These are phyloP conservation scores for Oryzias sinensis DNA, from an alignment of 2,797 vertebrate species.

Conservation along the genomic window DNA sequence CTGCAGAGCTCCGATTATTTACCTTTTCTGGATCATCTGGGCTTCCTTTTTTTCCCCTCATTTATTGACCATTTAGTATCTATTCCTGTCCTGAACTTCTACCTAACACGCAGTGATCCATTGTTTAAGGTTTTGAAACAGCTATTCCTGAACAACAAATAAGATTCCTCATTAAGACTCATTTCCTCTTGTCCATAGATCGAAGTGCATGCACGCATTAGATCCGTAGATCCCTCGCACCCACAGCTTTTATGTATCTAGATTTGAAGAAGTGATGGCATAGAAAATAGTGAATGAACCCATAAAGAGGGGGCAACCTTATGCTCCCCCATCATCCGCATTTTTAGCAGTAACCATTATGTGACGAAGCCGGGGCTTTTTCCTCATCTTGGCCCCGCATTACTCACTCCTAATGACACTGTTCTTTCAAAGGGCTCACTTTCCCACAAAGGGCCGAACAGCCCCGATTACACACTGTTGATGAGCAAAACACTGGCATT, in stretches of 20 bases:
- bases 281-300: slow-evolving; percentile 13
- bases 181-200: slow-evolving; percentile 38
- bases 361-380: slow-evolving; percentile 54
- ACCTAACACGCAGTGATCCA: slow-evolving; percentile 43
- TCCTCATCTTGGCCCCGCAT: slow-evolving; percentile 26
- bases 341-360: slow-evolving; percentile 53
- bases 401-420: slow-evolving; percentile 52
- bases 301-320: slow-evolving; percentile 9
- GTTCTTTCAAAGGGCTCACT: slow-evolving; percentile 43
- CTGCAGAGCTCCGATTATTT: slow-evolving; percentile 49
- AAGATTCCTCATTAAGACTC: slow-evolving; percentile 41
- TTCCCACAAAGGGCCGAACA: slow-evolving; percentile 48
- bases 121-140: slow-evolving; percentile 41
- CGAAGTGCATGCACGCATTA: slow-evolving; percentile 10
- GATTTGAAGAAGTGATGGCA: slow-evolving; percentile 29
- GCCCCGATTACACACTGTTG: slow-evolving; percentile 58
- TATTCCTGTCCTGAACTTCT: slow-evolving; percentile 51
- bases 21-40: slow-evolving; percentile 30
- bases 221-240: slow-evolving; percentile 24
- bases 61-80: slow-evolving; percentile 44
- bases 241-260: slow-evolving; percentile 32
- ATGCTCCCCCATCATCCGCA: slow-evolving; percentile 5
- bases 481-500: slow-evolving; percentile 52
- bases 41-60: slow-evolving; percentile 5
- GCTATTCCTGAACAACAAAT: slow-evolving; percentile 26